Evolutionary conservation across 2,888 invertebrate genomes (phyloP).

Genomic region (Drosophila acutilabella): DNA sequence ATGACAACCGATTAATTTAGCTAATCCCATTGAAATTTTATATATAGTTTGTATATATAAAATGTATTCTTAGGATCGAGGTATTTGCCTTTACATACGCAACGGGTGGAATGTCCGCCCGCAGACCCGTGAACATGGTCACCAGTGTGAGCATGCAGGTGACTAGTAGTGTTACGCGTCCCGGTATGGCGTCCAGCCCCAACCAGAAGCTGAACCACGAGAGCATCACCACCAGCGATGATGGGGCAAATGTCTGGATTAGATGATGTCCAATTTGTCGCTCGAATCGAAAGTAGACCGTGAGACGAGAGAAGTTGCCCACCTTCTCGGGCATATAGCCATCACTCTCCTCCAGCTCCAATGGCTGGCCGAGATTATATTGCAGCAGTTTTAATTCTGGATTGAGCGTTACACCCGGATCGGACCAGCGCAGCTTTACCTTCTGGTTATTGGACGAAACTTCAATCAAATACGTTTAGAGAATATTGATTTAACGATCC

Average conservation of each 20-base stretch:
- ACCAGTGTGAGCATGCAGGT: constrained; percentile 94
- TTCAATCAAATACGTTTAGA: constrained; percentile 75
- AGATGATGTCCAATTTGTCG: constrained; percentile 93
- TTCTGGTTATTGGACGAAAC: constrained; percentile 93
- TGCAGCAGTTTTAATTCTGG: constrained; percentile 92
- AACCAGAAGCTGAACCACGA: constrained; percentile 96
- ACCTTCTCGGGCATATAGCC: constrained; percentile 92
- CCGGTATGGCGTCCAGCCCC: constrained; percentile 93
- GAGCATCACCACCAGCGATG: constrained; percentile 92
- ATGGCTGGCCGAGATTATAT: constrained; percentile 91
- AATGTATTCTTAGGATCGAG: not conserved
- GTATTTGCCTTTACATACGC: constrained; percentile 92
- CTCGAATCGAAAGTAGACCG: constrained; percentile 92
- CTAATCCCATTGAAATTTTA: too few species aligned
- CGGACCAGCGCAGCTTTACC: constrained; percentile 91
- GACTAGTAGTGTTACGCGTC: constrained; percentile 91
- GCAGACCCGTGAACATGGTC: constrained; percentile 93
- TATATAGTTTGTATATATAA: not conserved
- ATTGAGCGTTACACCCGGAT: constrained; percentile 91
- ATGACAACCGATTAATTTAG: constrained; percentile 16
- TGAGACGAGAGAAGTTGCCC: constrained; percentile 92
- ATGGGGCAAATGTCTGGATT: constrained; percentile 94
- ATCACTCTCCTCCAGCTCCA: constrained; percentile 90
- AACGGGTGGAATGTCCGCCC: constrained; percentile 93
- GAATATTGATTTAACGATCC: not conserved